Evolutionary conservation across 2,797 vertebrate genomes (phyloP), one percentile per base, ranked within the genome.

Genomic region (Sebastes nivosus): DNA sequence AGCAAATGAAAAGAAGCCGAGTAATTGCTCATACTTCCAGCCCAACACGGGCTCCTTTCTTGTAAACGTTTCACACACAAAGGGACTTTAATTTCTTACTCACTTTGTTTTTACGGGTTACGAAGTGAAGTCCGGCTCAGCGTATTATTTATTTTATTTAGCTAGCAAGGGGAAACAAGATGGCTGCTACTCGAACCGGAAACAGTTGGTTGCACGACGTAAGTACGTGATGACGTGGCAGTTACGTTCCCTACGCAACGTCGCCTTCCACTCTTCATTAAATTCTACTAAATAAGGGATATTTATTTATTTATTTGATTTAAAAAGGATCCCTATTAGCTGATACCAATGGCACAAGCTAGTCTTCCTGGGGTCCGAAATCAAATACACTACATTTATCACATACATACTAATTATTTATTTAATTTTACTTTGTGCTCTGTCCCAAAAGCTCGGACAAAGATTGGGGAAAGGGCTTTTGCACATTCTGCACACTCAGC

Each of bases 81-180:
- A 86, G 13, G 1, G 1, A 55, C 74, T 85, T 86, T 59, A 75
- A 77, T 84, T 82, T 81, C 78, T 82, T 95, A 97, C 96, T 96
- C 89, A 96, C 95, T 94, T 94, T 93, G 87, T 92, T 92, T 42
- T 89, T 87, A 87, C 85, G 88, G 87, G 89, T 94, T 93, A 38
- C 92, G 90, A 92, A 90, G 94, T 87, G 94, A 93, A 95, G 94
- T 94, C 94, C 94, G 84, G 88, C 93, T 93, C 94, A 69, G 90
- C 88, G 91, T 94, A 95, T 95, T 96, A 95, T 95, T 96, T 95
- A 94, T 95, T 96, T 96, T 96, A 93, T 96, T 97, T 95, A 93
- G 89, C 89, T 89, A 87, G 87, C 91, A 92, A 95, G 92, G 93
- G 90, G 94, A 96, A 97, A 96, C 96, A 97, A 97, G 96, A 97